Base-by-base conservation (phyloP, 2,888 invertebrate genomes). In the Rhopalosiphum nymphaeae region DNA sequence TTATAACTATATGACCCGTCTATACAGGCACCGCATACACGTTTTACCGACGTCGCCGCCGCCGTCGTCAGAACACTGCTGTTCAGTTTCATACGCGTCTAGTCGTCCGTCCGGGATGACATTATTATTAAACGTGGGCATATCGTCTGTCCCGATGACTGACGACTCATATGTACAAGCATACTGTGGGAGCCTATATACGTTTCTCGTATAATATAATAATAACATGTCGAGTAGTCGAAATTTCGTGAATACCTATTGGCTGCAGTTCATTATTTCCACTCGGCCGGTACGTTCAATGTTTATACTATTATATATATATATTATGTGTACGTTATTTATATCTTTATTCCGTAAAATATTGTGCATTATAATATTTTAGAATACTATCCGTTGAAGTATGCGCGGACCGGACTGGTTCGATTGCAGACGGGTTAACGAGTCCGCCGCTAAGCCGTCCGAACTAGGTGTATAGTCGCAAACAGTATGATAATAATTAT, bases 111-210 rank as follows among this genome's bases (percentile, higher is more conserved):
- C 78, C 78, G 21, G 36, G 21, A 78, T 78, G 78, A 78, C 78
- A 78, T 78, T 78, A 78, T 78, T 78, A 78, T 78, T 78, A 78
- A 36, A 78, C 78, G 78, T 61, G 21, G 78, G 78, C 78, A 78
- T 21, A 78, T 36, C 78, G 21, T 78, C 36, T 36, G 78, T 36
- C 36, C 21, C 36, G 36, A 78, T 36, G 36, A 78, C 78, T 78
- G 78, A 78, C 78, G 78, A 78, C 78, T 36, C 36, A 11, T n/a
- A 57, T 67, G n/a, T 53, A 53, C 21, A 53, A 21, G 53, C 21
- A 21, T 5, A 21, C 53, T 53, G 53, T 53, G 53, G 53, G 53
- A 53, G 53, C 53, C 2, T 53, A 16, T n/a, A 13, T 13, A 10
- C 10, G n/a, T 46, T 46, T 46, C 67, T 67, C 13, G 67, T 67